These are phyloP conservation scores for Butorides virescens DNA, from an alignment of 2,113 vertebrate genomes.

Conservation along the genomic window DNA sequence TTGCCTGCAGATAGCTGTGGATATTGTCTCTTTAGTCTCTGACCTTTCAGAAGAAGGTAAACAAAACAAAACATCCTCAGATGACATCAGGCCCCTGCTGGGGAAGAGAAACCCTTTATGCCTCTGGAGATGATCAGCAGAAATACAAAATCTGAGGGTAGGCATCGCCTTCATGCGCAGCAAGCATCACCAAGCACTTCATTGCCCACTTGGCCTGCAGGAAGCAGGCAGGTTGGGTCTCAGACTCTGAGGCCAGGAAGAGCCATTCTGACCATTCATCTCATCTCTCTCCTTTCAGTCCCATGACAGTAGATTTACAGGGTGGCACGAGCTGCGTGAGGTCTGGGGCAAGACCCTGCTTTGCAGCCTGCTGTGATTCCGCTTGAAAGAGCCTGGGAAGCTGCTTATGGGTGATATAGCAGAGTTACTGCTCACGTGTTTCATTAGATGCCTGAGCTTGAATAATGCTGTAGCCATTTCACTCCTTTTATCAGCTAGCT, in stretches of 20 bases:
- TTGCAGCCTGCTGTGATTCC: neutral
- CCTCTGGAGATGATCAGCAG: neutral
- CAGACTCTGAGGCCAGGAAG: neutral
- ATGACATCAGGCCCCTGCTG: neutral
- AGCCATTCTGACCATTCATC: fast-evolving
- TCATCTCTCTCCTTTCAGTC: neutral
- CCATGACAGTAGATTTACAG: neutral
- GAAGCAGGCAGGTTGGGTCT: neutral
- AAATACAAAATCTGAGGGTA: neutral
- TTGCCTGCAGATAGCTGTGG: neutral
- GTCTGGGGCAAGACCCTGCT: neutral
- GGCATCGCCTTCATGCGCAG: neutral
- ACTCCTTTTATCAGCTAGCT: neutral
- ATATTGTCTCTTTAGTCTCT: neutral
- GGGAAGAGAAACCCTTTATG: neutral
- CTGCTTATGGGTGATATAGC: neutral
- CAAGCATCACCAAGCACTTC: neutral
- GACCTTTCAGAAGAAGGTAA: neutral
- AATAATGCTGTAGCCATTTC: neutral
- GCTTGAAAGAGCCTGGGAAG: neutral
- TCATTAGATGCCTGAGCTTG: neutral
- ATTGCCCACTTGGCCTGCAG: neutral
- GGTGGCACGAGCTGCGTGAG: neutral
- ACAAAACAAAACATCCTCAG: neutral
- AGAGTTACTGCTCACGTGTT: neutral